Conservation (phyloP, 2,797 vertebrate genomes). For the Pantherophis alleghaniensis region DNA sequence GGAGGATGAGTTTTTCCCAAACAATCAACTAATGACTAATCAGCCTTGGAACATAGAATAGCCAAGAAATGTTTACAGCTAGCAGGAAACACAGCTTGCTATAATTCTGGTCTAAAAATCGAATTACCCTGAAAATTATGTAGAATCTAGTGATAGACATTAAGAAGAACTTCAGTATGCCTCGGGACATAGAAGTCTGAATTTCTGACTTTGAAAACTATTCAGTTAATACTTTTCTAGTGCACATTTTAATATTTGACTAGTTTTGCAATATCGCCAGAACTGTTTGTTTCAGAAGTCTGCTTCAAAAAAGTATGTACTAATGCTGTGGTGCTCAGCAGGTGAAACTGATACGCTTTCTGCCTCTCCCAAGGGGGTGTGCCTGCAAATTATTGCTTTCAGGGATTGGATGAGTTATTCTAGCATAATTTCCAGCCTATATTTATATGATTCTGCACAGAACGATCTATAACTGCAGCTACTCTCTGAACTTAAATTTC, state of each 20-base stretch:
- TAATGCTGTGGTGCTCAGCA: not conserved
- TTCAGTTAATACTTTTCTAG: not conserved
- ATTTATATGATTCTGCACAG: slow-evolving; percentile 1
- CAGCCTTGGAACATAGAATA: not conserved
- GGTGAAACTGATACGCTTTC: not conserved
- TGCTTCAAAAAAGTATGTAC: not conserved
- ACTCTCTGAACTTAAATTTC: not conserved
- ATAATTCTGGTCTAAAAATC: not conserved
- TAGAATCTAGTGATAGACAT: not conserved
- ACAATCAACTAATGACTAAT: not conserved
- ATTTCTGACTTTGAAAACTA: not conserved
- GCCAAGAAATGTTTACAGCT: not conserved
- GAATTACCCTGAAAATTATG: not conserved
- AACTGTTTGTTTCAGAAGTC: not conserved
- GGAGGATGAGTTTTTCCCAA: not conserved
- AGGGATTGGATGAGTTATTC: not conserved
- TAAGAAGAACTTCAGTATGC: not conserved
- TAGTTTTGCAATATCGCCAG: not conserved
- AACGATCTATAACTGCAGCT: not conserved
- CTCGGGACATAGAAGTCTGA: not conserved
- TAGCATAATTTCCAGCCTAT: not conserved
- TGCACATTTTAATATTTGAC: not conserved
- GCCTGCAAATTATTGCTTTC: not conserved
- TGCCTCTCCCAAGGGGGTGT: not conserved
- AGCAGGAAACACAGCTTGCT: not conserved